Conservation (phyloP, 1,140 invertebrate species). For the Scaptomyza hsui region DNA sequence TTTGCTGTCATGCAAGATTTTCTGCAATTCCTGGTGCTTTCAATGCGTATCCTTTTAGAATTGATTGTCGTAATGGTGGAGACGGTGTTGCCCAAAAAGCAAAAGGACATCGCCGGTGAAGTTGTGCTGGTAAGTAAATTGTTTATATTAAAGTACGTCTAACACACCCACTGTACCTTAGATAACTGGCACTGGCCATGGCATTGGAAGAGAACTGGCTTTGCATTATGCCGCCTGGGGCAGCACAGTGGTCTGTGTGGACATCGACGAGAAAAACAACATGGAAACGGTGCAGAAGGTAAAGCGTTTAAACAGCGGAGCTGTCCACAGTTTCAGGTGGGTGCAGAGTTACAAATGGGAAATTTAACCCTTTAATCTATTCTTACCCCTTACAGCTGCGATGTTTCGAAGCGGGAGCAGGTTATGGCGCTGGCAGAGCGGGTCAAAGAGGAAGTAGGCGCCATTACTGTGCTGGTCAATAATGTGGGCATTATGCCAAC, state of each 20-base stretch:
- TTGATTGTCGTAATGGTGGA: conserved; percentile 41
- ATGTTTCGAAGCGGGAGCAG: conserved; percentile 88
- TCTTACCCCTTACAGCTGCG: conserved; percentile 86
- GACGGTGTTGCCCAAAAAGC: conserved; percentile 60
- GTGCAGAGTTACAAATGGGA: neutral
- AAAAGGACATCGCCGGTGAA: conserved; percentile 88
- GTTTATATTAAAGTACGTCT: neutral
- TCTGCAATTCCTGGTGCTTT: conserved; percentile 64
- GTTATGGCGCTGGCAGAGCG: conserved; percentile 86
- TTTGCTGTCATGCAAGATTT: conserved; percentile 72
- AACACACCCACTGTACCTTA: conserved; percentile 75
- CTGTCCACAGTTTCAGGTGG: conserved; percentile 86
- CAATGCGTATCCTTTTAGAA: conserved; percentile 58
- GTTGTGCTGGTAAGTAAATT: conserved; percentile 86
- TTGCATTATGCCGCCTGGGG: conserved; percentile 91
- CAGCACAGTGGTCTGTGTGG: conserved; percentile 93
- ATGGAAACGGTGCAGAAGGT: conserved; percentile 87
- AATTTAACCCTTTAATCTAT: neutral
- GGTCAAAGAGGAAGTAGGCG: conserved; percentile 87
- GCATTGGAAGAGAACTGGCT: conserved; percentile 93
- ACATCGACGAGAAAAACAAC: conserved; percentile 91
- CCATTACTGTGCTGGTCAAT: conserved; percentile 88
- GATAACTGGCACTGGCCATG: conserved; percentile 95
- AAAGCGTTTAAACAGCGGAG: conserved; percentile 83
- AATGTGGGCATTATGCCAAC: conserved; percentile 92